Conservation (phyloP, 2,888 invertebrate genomes). For the Limnephilus marmoratus region DNA sequence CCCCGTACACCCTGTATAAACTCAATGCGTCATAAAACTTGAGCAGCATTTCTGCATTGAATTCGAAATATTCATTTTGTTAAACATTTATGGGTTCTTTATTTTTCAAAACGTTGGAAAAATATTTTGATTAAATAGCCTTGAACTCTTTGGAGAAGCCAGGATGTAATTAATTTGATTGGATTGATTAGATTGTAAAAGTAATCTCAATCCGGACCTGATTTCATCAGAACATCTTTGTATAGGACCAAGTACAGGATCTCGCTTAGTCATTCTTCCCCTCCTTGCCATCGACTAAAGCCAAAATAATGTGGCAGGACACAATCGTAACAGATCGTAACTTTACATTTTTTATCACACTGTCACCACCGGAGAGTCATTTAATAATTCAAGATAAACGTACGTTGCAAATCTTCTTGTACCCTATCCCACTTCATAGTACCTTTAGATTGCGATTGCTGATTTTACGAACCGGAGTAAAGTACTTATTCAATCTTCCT, state of each 20-base stretch:
- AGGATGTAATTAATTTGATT: too few relatives aligned
- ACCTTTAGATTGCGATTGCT: background rate
- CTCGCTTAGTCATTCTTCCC: background rate
- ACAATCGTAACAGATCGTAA: constrained; percentile 11
- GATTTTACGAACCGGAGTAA: background rate
- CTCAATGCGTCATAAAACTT: background rate
- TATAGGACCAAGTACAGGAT: background rate
- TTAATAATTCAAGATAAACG: background rate
- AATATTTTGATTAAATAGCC: too few relatives aligned
- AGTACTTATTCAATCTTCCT: background rate
- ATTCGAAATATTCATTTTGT: background rate
- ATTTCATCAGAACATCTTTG: background rate
- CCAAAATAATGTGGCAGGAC: constrained; percentile 5
- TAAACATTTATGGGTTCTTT: background rate
- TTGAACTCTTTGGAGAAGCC: too few relatives aligned
- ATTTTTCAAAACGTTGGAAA: too few relatives aligned
- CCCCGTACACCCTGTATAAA: too few relatives aligned
- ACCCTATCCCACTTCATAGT: background rate
- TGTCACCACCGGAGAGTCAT: background rate
- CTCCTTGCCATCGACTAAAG: background rate
- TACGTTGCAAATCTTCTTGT: constrained; percentile 4
- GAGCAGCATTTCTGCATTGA: background rate
- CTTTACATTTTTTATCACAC: background rate
- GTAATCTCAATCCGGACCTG: background rate
- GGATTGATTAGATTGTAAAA: too few relatives aligned